Base-by-base conservation (phyloP, 1,140 invertebrate genomes). In the fruit fly (Drosophila melanogaster) region DNA sequence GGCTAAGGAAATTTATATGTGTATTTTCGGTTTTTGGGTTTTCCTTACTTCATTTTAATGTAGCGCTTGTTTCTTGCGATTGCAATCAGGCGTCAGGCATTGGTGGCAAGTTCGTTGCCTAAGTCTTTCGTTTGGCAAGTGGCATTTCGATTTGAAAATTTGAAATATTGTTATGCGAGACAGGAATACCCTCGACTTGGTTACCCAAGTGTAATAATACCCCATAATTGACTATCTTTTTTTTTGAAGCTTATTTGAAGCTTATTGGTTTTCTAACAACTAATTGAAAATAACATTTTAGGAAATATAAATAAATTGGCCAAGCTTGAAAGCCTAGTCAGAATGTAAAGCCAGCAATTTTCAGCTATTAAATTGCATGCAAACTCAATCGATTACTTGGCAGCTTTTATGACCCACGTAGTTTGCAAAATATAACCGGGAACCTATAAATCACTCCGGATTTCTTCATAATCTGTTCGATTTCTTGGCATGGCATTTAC, bases 91-190 rank as follows among this genome's bases (percentile, higher is more conserved):
- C 41, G 19, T 30, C 11, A 33, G 59, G 17, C 59, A 33, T 40
- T 24, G 49, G 33, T 35, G 35, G 67, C 79, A 89, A 89, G 84
- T 89, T 89, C 70, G 77, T 84, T 89, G 84, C 77, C 79, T 84
- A 89, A 89, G 85, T 89, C 84, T 84, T 90, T 89, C 79, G 83
- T 83, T 77, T 53, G 66, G 43, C 65, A 57, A 49, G 67, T 70
- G 65, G 66, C 65, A 54, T 40, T 69, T 40, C 6, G 33, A 14
- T 37, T 37, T 12, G 14, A n/a, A 44, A 60, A 15, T 10, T 14
- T 14, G 14, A 47, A 26, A 15, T 3, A n/a, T 22, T 17, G 12
- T n/a, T 10, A 4, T 11, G 22, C 19, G 43, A 22, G 3, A 14
- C 19, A 14, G 43, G 46, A 26, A 47, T 26, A n/a, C 46, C 12